Base-by-base conservation (phyloP, 2,113 vertebrate genomes). In the Tapirus terrestris region DNA sequence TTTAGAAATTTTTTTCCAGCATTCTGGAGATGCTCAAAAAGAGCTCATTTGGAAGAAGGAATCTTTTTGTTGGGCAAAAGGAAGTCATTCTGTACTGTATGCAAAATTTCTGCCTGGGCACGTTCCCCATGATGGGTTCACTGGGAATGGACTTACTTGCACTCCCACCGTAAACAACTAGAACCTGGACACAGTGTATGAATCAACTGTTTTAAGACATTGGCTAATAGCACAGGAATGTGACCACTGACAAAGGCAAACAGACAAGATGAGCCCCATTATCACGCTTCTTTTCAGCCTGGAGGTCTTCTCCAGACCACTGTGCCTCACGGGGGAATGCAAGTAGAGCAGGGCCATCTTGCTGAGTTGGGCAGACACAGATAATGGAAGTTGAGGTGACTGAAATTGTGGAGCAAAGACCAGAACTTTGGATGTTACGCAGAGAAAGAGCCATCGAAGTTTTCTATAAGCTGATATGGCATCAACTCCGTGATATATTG, bases 11-110 rank as follows among this genome's bases (percentile, higher is more conserved):
- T 8, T 51, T 39, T 27, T 39, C 48, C 33, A 91, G n/a, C 3
- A 25, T 91, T 91, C 76, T 91, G 61, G 20, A 45, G 63, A 33
- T 79, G 12, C 72, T 61, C 65, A 39, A 51, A 68, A 58, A 76
- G 76, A 39, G 4, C 2, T 31, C 33, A 31, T 97, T 91, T 63
- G 31, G n/a, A 87, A 76, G 61, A 70, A 48, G 27, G 18, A 61
- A 67, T 6, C 14, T 12, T 70, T 63, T 53, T 21, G 48, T 20
- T 70, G 61, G 87, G 39, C 67, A 87, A 82, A 96, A 96, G 72
- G 10, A 84, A 80, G 56, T 67, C 13, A 85, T 51, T 76, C n/a
- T 87, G 4, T 75, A 82, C 73, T 39, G 8, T 76, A 63, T 82
- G 43, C 48, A 60, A 31, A 65, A 1, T 39, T 56, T 65, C 87